Evolutionary conservation across 2,797 vertebrate genomes (phyloP).

Genomic region (Pelodytes ibericus): DNA sequence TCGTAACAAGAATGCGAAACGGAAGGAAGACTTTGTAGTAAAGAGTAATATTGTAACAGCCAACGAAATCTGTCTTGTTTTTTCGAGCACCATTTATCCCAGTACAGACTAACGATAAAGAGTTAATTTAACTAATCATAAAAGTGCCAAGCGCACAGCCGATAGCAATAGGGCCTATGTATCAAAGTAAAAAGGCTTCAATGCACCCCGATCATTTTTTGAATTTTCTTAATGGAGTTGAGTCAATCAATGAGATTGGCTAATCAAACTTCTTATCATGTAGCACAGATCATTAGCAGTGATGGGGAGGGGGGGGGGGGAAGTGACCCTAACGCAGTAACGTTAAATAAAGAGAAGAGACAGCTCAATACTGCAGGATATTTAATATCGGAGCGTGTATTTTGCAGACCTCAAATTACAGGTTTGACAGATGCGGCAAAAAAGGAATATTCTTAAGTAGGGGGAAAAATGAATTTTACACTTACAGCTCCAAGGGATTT

Average conservation of each 20-base stretch:
- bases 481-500: background rate
- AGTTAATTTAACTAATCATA: conserved; percentile 37
- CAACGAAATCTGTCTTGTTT: background rate
- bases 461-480: background rate
- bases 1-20: background rate
- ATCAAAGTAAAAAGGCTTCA: conserved; percentile 39
- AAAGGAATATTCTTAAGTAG: background rate
- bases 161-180: conserved; percentile 22
- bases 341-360: background rate
- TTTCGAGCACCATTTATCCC: background rate
- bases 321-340: background rate
- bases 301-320: too few relatives aligned
- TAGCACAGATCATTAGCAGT: conserved; percentile 12
- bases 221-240: conserved; percentile 35
- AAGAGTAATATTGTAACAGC: conserved; percentile 1
- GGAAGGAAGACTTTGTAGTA: background rate
- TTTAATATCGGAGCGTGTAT: background rate
- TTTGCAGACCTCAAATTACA: background rate
- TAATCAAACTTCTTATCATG: conserved; percentile 42
- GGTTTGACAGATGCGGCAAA: background rate
- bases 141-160: conserved; percentile 15
- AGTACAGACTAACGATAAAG: conserved; percentile 10
- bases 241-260: conserved; percentile 42
- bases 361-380: background rate
- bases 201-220: conserved; percentile 40